These are phyloP conservation scores for Aspiorhynchus laticeps DNA, from an alignment of 2,113 vertebrate genomes.

Conservation along the genomic window DNA sequence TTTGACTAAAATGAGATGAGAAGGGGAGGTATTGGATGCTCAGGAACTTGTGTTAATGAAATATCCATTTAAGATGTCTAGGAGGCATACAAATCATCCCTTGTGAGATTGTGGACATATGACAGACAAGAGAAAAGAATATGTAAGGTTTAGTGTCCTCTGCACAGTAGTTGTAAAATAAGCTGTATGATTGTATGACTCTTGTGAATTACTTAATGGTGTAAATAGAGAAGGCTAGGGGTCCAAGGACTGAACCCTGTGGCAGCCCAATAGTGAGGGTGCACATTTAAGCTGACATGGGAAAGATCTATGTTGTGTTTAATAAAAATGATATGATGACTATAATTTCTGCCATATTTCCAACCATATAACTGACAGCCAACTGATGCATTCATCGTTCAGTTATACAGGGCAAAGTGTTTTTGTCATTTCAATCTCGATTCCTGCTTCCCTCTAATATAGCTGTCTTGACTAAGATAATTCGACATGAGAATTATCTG, in stretches of 20 bases:
- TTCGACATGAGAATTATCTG: neutral
- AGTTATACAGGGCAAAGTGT: neutral
- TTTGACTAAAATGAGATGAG: conserved; percentile 1
- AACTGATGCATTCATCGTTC: neutral
- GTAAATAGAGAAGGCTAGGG: neutral
- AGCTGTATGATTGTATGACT: neutral
- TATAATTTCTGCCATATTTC: neutral
- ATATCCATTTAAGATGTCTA: neutral
- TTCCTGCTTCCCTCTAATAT: neutral
- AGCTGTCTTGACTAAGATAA: neutral
- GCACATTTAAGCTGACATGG: neutral
- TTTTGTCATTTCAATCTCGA: neutral
- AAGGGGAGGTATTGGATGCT: neutral
- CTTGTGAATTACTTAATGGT: neutral
- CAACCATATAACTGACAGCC: neutral
- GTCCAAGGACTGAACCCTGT: neutral
- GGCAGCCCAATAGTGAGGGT: neutral
- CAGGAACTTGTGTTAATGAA: neutral
- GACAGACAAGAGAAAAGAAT: neutral
- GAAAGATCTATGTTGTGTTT: neutral
- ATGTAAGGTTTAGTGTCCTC: neutral
- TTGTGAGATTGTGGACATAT: neutral
- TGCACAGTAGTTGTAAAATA: neutral
- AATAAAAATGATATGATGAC: neutral
- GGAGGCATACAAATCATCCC: too few species aligned